phyloP scores from a whole-genome alignment of 2,113 vertebrate genomes.

The Ctenomys sociabilis region DNA sequence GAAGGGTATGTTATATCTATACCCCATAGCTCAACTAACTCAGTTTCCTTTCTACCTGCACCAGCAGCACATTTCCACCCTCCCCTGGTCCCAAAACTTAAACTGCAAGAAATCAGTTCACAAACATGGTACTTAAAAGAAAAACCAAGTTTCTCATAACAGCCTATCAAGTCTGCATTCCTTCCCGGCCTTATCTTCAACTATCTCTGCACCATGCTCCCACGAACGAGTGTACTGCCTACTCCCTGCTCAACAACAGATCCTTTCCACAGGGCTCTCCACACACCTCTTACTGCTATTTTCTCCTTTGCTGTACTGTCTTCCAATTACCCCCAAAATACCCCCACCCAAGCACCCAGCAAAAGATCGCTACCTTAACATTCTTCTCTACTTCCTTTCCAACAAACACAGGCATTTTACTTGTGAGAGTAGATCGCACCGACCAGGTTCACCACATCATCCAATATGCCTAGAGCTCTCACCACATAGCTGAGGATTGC shows the following conservation, averaged over 20 bases:
- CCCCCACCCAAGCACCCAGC: not conserved
- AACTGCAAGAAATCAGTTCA: not conserved
- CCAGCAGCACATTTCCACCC: not conserved
- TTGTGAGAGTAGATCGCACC: not conserved
- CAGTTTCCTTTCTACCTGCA: not conserved
- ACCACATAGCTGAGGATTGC: fast-evolving
- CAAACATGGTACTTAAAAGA: not conserved
- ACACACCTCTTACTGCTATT: not conserved
- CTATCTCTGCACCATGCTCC: not conserved
- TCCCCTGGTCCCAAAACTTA: not conserved
- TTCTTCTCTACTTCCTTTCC: not conserved
- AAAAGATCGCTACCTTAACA: not conserved
- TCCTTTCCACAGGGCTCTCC: not conserved
- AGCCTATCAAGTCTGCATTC: not conserved
- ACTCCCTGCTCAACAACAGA: not conserved
- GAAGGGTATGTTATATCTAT: fast-evolving
- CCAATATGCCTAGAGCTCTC: too few species aligned
- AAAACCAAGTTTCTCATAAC: not conserved
- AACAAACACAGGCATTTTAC: not conserved
- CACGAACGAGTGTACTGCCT: not conserved
- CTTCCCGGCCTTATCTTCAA: not conserved
- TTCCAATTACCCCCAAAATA: not conserved
- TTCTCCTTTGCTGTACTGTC: not conserved
- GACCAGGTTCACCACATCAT: not conserved
- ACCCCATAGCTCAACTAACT: not conserved